A percentile compares a stretch with the other conserved stretches of the same genome.
phyloP scores from a whole-genome alignment of 2,888 invertebrate species.

The Lutraria lutraria region DNA sequence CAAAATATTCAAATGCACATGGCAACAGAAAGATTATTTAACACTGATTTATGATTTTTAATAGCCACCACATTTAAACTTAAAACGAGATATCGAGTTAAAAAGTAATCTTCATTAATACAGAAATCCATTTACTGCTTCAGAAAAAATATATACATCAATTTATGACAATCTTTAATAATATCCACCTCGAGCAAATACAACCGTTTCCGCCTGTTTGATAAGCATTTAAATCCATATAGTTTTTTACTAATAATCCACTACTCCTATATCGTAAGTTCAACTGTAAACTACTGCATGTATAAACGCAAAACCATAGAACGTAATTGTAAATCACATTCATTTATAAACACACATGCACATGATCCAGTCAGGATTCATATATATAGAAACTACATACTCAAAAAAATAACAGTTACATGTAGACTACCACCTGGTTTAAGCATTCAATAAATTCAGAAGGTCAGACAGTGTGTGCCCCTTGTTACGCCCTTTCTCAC shows the following conservation, averaged over 20 bases:
- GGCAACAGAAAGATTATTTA: conserved; percentile 15
- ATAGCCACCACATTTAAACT: neutral
- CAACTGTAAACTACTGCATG: neutral
- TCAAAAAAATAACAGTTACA: conserved; percentile 6
- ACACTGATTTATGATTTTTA: neutral
- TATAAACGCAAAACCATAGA: neutral
- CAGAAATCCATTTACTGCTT: neutral
- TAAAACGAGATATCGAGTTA: neutral
- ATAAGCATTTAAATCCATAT: conserved; percentile 12
- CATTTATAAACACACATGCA: neutral
- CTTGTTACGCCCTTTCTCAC: conserved; percentile 65
- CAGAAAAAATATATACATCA: neutral
- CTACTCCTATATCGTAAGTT: neutral
- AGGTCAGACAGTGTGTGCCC: conserved; percentile 58
- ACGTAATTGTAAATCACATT: neutral
- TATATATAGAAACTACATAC: conserved; percentile 24
- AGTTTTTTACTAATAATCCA: neutral
- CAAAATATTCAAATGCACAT: conserved; percentile 25
- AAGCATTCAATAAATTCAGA: conserved; percentile 46
- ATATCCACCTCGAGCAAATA: neutral
- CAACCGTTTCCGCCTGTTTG: neutral
- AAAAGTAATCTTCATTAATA: neutral
- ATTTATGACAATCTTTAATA: neutral
- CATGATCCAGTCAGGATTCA: neutral
- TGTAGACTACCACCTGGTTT: conserved; percentile 48